Evolutionary conservation across 2,113 vertebrate genomes (phyloP).

Genomic region (Okapia johnstoni): DNA sequence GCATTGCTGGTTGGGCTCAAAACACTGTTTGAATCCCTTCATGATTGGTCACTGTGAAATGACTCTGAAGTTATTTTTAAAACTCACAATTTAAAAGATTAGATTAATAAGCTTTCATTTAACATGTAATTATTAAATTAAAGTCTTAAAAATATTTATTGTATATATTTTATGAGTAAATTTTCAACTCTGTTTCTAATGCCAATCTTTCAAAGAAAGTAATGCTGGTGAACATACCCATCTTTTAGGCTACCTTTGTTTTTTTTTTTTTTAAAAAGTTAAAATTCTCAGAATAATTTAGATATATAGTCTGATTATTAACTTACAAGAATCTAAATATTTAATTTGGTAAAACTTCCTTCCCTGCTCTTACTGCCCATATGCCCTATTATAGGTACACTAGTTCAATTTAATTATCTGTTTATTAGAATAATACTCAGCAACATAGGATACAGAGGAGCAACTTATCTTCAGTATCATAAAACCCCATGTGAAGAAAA

Average conservation of each 20-base stretch:
- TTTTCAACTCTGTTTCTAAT: constrained; percentile 7
- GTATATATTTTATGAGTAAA: neutral
- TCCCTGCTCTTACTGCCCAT: neutral
- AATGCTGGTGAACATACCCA: constrained; percentile 50
- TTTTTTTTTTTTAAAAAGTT: neutral
- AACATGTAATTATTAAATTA: constrained; percentile 1
- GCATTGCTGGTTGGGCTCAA: neutral
- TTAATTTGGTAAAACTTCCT: constrained; percentile 35
- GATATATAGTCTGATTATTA: constrained; percentile 19
- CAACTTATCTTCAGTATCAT: constrained; percentile 13
- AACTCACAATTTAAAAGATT: constrained; percentile 28
- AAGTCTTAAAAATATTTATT: constrained; percentile 33
- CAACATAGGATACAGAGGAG: constrained; percentile 15
- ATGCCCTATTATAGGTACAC: constrained; percentile 16
- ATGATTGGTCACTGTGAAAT: neutral
- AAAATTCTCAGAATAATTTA: constrained; percentile 43
- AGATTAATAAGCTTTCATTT: neutral
- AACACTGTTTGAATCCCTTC: neutral
- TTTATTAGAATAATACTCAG: constrained; percentile 27
- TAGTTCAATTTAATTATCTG: constrained; percentile 48
- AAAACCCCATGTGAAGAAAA: constrained; percentile 37
- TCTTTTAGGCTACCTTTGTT: constrained; percentile 33
- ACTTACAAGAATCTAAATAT: neutral
- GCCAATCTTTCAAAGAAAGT: constrained; percentile 26
- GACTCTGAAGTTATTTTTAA: neutral